Conservation (phyloP, 2,888 invertebrate species). For the Entomobrya proxima region DNA sequence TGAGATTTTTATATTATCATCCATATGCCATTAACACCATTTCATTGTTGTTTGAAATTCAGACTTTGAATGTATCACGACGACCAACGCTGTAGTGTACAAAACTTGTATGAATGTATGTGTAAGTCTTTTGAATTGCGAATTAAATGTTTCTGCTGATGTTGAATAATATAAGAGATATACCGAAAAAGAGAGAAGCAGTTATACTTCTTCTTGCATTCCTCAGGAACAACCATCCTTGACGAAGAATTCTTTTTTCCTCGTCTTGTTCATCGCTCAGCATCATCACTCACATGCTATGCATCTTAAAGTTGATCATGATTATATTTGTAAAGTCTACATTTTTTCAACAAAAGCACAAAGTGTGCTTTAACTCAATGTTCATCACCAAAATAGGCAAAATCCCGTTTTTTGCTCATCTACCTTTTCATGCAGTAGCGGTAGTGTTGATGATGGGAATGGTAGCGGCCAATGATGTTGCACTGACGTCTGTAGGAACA, state of each 20-base stretch:
- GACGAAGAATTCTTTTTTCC: constrained; percentile 62
- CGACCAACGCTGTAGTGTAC: constrained; percentile 3
- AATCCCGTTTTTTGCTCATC: constrained; percentile 67
- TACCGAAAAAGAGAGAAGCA: constrained; percentile 21
- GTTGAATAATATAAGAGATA: constrained; percentile 41
- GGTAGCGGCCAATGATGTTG: neutral
- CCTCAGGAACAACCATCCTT: constrained; percentile 67
- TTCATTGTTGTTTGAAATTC: constrained; percentile 66
- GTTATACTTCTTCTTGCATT: constrained; percentile 66
- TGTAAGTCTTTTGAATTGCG: constrained; percentile 41
- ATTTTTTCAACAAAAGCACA: constrained; percentile 29
- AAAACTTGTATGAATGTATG: constrained; percentile 14
- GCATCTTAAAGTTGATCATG: constrained; percentile 42
- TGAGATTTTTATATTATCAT: constrained; percentile 57
- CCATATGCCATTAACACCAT: constrained; percentile 68
- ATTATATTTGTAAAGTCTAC: neutral
- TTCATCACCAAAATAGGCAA: constrained; percentile 57
- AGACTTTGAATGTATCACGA: constrained; percentile 62
- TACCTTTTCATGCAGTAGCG: constrained; percentile 31
- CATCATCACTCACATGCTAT: constrained; percentile 22
- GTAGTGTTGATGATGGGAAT: neutral
- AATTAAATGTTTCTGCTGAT: constrained; percentile 61
- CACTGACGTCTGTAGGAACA: neutral
- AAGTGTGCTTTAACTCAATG: constrained; percentile 7
- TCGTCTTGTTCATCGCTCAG: constrained; percentile 40